phyloP scores from a whole-genome alignment of 2,797 vertebrate genomes.

The Glossophaga mutica region DNA sequence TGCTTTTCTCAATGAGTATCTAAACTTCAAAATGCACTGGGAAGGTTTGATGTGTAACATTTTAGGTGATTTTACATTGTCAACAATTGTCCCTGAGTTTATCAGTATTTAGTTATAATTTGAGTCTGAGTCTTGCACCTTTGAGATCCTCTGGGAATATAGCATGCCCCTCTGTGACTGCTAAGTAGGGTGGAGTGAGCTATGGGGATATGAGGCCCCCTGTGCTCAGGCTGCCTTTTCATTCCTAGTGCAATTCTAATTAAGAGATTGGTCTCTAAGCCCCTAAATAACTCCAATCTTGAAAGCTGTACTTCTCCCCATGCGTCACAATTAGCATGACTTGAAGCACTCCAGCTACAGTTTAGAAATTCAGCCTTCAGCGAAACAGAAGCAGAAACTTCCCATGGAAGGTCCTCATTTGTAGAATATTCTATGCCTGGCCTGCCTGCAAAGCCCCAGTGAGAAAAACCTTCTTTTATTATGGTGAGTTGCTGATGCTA shows the following conservation, averaged over 20 bases:
- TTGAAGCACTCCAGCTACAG: background rate
- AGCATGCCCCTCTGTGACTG: background rate
- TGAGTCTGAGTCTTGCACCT: background rate
- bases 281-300: background rate
- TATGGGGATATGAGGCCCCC: background rate
- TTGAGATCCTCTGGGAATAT: background rate
- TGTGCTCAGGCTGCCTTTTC: background rate
- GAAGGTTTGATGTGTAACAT: background rate
- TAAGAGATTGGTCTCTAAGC: background rate
- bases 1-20: background rate
- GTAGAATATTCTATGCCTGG: slow-evolving; percentile 5
- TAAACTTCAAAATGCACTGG: background rate
- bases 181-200: background rate
- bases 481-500: slow-evolving; percentile 37
- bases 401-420: background rate
- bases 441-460: slow-evolving; percentile 18
- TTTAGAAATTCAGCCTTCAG: slow-evolving; percentile 13
- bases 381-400: background rate
- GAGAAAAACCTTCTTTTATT: slow-evolving; percentile 43
- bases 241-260: background rate
- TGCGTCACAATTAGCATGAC: background rate
- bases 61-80: background rate
- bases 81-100: background rate
- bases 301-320: background rate
- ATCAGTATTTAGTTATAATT: background rate